Conservation (phyloP, 2,113 vertebrate species). For the Murina feae region DNA sequence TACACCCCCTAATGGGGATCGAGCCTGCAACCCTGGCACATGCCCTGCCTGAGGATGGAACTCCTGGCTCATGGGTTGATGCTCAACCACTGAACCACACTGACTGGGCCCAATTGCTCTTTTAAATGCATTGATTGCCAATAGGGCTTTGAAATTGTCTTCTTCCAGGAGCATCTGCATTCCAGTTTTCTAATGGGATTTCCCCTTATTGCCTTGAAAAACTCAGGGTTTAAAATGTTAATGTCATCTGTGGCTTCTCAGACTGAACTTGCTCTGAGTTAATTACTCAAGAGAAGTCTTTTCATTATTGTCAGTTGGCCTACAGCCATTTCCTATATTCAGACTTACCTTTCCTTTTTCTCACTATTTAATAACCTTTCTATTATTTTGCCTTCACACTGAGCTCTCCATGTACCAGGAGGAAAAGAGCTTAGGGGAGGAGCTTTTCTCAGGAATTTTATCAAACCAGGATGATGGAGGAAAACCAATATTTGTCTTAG, state of each 20-base stretch:
- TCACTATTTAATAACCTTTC: not conserved
- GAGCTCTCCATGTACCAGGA: not conserved
- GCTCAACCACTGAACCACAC: too few relatives aligned
- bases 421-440: not conserved
- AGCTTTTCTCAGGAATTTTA: conserved; percentile 13
- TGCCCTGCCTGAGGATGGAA: too few relatives aligned
- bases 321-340: not conserved
- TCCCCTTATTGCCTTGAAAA: not conserved
- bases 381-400: not conserved
- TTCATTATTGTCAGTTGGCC: not conserved
- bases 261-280: not conserved
- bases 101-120: not conserved
- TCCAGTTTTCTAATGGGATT: not conserved
- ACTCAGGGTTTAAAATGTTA: not conserved
- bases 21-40: too few relatives aligned
- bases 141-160: not conserved
- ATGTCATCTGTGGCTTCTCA: not conserved
- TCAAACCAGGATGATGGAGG: not conserved
- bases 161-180: not conserved
- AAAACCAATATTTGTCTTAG: conserved; percentile 6
- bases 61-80: too few relatives aligned
- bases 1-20: too few relatives aligned
- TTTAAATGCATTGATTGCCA: not conserved
- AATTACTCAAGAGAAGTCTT: not conserved
- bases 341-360: not conserved